Evolutionary conservation across 2,797 vertebrate species (phyloP), one percentile per base, ranked within the genome.

Genomic region (Rhinogobio ventralis): DNA sequence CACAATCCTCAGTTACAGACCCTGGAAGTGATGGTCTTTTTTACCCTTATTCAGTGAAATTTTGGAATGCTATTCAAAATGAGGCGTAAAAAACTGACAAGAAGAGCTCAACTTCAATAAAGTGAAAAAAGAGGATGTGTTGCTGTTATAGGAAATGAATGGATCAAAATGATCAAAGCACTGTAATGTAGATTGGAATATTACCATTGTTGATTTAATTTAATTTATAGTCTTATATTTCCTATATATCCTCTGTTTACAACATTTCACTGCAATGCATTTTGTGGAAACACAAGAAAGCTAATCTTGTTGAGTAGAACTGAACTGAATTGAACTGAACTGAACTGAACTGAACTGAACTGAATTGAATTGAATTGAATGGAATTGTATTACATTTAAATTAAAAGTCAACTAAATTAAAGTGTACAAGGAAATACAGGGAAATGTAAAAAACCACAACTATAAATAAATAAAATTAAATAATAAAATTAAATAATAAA

Each of bases 1-100:
- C 92, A 89, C 91, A 90, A 90, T 92, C 89, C 66, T 89, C 92
- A 91, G 92, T 92, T 91, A 92, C 91, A 85, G 86, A 91, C 83
- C 86, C 82, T 85, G 87, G 76, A 90, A 89, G 86, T 74, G 85
- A 79, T 82, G 84, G 30, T 66, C 57, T 78, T 62, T 84, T 77
- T 88, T 60, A 55, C 25, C n/a, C 15, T 78, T 33, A 25, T 68
- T 19, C 82, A 71, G 13, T 19, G 13, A 72, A 79, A 68, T 81
- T 71, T 72, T 30, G 5, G 73, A 90, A 86, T 89, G 84, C 88
- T 57, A 88, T 87, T 84, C 86, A 89, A 90, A 91, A 91, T 87
- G 90, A 68, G 30, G 85, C 68, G 57, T 53, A 88, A 88, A 90
- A 88, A 91, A 82, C 74, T 88, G 67, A 87, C 84, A 87, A 71